Conservation (phyloP, 1,140 invertebrate species). For the Frieseomelitta varia region DNA sequence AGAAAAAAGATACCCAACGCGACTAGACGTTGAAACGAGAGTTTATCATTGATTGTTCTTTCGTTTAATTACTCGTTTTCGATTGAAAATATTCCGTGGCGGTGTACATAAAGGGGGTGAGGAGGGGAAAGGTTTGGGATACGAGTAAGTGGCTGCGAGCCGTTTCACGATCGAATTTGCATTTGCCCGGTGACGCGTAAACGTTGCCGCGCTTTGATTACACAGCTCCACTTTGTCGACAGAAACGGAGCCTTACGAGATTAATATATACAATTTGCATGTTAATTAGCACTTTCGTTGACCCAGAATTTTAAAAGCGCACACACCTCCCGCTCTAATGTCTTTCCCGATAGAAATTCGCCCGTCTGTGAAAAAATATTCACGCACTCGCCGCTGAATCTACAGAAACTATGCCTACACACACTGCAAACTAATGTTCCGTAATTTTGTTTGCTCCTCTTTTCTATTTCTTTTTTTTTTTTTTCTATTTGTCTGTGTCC, state of each 20-base stretch:
- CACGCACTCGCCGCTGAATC: not conserved
- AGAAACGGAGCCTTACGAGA: slow-evolving; percentile 22
- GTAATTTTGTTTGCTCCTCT: slow-evolving; percentile 13
- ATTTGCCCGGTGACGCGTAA: slow-evolving; percentile 20
- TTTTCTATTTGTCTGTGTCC: not conserved
- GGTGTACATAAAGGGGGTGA: not conserved
- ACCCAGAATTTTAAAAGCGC: slow-evolving; percentile 29
- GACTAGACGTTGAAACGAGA: not conserved
- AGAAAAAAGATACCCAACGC: not conserved
- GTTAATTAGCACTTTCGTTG: slow-evolving; percentile 42
- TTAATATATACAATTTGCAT: slow-evolving; percentile 46
- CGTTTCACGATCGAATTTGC: slow-evolving; percentile 30
- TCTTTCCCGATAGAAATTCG: slow-evolving; percentile 43
- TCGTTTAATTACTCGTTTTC: not conserved
- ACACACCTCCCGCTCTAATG: slow-evolving; percentile 1
- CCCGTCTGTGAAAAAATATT: slow-evolving; percentile 19
- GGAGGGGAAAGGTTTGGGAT: not conserved
- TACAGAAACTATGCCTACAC: not conserved
- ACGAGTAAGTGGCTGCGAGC: not conserved
- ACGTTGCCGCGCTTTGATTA: slow-evolving; percentile 36
- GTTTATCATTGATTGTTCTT: not conserved
- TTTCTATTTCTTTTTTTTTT: not conserved
- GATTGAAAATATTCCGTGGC: not conserved
- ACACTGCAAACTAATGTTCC: slow-evolving; percentile 10
- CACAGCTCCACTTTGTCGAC: not conserved